Evolutionary conservation across 2,113 vertebrate species (phyloP).

Genomic region (Podarcis raffonei): DNA sequence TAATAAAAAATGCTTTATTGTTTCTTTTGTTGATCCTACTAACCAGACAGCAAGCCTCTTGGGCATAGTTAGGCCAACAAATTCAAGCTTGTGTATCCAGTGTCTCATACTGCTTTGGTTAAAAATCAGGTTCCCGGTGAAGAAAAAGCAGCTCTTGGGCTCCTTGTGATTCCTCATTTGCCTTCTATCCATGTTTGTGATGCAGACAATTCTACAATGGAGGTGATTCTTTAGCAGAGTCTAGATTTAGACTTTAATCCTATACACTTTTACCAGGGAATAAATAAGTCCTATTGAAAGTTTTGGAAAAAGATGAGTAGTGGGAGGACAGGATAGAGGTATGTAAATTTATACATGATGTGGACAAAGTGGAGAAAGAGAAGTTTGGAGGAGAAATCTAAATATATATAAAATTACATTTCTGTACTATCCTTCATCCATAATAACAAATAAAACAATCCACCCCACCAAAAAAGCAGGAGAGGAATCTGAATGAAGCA

Average conservation of each 20-base stretch:
- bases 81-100: slow-evolving; percentile 35
- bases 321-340: neutral
- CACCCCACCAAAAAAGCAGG: neutral
- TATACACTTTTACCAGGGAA: no score
- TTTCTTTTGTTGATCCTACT: slow-evolving; percentile 68
- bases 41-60: slow-evolving; percentile 52
- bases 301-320: no score
- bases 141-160: neutral
- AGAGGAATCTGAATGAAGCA: slow-evolving; percentile 44
- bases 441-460: no score
- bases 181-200: neutral
- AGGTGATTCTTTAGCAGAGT: neutral
- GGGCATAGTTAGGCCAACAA: slow-evolving; percentile 51
- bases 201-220: neutral
- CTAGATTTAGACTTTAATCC: neutral
- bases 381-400: slow-evolving; percentile 48
- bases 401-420: neutral
- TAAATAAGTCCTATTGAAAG: neutral
- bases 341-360: neutral
- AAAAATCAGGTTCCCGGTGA: slow-evolving; percentile 41
- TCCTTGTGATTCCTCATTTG: slow-evolving; percentile 16
- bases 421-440: no score
- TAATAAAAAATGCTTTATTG: slow-evolving; percentile 70
- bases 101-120: slow-evolving; percentile 16
- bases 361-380: neutral